Base-by-base conservation (phyloP, 2,888 invertebrate genomes). In the Polymixis flavicincta region DNA sequence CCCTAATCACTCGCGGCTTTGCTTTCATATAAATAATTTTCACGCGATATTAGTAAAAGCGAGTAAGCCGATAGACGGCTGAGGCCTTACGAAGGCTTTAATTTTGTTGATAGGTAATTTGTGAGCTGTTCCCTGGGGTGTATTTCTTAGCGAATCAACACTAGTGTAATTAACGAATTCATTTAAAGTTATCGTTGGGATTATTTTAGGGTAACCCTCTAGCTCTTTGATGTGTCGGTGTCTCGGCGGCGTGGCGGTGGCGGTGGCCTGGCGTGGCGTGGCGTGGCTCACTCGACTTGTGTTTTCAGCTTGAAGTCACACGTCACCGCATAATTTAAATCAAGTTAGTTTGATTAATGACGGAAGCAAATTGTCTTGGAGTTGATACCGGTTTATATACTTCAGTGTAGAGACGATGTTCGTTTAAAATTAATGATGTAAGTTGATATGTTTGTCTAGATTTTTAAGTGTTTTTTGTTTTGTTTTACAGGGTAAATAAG, bases 111-210 rank as follows among this genome's bases (percentile, higher is more conserved):
- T 94, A 94, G 93, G 92, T 94, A 94, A 94, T 95, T 94, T 93
- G 89, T 83, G 85, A 83, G 90, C 84, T 85, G 83, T 83, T 92
- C 94, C 93, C 94, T 82, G 83, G 91, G 90, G 93, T 90, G 90
- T 91, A 88, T 91, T 92, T 92, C 93, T 93, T 94, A 92, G 93
- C 92, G 93, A 93, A 94, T 95, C 95, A 95, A 95, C 95, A 95
- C 94, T 95, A 94, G 89, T 92, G 92, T 95, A 95, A 96, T 95
- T 95, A 96, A 93, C 90, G 92, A 92, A 94, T 94, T 95, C 94
- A 93, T 96, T 94, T 95, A 95, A 94, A 94, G 93, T 93, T 94
- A 92, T 92, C 90, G 91, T 87, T 71, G 79, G 86, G 87, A 88
- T 84, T 87, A 87, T 93, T 93, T 92, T 83, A 91, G 86, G 82